Percentiles rank a stretch among this genome's conserved stretches.
phyloP scores from a whole-genome alignment of 2,797 vertebrate species.

The Sarcoramphus papa region DNA sequence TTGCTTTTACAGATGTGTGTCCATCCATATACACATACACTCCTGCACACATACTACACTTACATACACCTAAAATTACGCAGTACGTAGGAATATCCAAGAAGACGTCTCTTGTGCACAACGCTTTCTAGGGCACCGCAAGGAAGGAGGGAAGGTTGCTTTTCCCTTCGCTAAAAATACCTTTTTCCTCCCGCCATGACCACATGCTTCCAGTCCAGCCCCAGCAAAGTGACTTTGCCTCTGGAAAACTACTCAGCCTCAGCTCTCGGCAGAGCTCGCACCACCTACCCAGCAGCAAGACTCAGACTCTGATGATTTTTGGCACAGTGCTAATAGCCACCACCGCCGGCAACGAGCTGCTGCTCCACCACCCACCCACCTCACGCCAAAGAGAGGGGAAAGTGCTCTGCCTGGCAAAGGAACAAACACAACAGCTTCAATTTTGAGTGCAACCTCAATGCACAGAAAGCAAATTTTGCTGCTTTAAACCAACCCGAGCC shows the following conservation, averaged over 20 bases:
- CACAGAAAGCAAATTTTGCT: neutral
- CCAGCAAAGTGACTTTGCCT: neutral
- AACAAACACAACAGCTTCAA: neutral
- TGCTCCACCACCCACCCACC: neutral
- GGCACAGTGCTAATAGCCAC: neutral
- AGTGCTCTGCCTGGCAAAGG: neutral
- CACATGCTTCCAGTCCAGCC: neutral
- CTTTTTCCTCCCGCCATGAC: neutral
- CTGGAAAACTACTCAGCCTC: slow-evolving; percentile 2
- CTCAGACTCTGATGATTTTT: neutral
- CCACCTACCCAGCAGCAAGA: rapidly evolving
- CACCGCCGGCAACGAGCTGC: neutral
- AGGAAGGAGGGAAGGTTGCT: neutral
- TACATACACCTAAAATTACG: neutral
- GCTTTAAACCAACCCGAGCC: neutral
- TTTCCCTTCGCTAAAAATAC: slow-evolving; percentile 1
- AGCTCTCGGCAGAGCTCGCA: neutral
- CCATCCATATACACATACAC: no score
- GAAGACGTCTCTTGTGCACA: neutral
- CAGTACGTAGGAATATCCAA: neutral
- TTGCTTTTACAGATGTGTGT: neutral
- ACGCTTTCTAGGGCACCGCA: neutral
- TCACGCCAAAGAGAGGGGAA: neutral
- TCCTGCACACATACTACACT: neutral
- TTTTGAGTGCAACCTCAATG: rapidly evolving